Conservation (phyloP, 2,113 vertebrate species). For the Camelus dromedarius region DNA sequence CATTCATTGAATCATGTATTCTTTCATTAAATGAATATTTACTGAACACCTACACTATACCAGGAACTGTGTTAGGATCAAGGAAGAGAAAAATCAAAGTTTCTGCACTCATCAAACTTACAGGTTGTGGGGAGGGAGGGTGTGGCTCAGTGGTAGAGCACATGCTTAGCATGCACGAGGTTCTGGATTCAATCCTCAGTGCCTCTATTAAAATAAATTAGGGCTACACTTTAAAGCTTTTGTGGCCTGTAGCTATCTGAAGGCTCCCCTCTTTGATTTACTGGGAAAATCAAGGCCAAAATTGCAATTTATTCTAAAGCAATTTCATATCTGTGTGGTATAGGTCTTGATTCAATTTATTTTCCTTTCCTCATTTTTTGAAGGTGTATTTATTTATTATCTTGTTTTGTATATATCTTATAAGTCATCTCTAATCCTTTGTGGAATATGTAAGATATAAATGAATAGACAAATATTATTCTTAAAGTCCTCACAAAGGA, state of each 20-base stretch:
- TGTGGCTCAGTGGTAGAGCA: no score
- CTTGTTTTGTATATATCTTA: neutral
- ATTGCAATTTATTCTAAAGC: slow-evolving; percentile 14
- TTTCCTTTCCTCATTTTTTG: neutral
- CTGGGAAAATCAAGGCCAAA: neutral
- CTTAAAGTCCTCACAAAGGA: neutral
- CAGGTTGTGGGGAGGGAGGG: neutral
- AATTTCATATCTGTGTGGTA: neutral
- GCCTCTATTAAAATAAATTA: neutral
- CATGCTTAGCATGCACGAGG: no score
- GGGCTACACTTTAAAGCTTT: neutral
- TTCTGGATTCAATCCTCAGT: no score
- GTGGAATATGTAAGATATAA: slow-evolving; percentile 27
- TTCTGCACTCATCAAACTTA: neutral
- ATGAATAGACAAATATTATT: neutral
- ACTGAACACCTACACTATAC: neutral
- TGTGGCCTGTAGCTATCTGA: neutral
- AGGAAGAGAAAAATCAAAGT: neutral
- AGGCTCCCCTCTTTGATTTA: neutral
- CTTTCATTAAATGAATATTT: slow-evolving; percentile 9
- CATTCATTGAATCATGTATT: neutral
- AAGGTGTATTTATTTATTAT: slow-evolving; percentile 4
- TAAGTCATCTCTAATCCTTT: neutral
- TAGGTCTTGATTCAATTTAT: neutral
- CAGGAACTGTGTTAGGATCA: neutral